Evolutionary conservation across 2,113 vertebrate species (phyloP).

Genomic region (Silurus asotus): DNA sequence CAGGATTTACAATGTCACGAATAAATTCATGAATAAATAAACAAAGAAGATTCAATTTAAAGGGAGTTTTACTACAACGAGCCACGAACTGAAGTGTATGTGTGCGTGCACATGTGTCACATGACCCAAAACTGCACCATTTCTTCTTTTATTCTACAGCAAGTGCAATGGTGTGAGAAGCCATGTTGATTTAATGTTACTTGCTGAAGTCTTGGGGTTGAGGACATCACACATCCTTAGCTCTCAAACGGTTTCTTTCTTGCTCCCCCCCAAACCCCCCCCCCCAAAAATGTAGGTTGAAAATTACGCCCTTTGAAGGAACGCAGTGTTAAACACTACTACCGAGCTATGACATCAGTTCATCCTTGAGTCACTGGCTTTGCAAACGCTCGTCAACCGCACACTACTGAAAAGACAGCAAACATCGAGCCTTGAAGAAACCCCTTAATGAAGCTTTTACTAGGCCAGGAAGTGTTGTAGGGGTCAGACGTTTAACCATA

Average conservation of each 20-base stretch:
- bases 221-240: neutral
- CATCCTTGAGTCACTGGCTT: neutral
- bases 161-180: neutral
- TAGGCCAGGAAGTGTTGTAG: neutral
- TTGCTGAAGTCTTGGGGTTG: neutral
- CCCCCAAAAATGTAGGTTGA: too few relatives aligned
- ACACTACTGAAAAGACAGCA: neutral
- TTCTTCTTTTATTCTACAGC: neutral
- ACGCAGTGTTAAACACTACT: neutral
- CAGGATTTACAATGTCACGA: constrained; percentile 18
- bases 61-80: constrained; percentile 33
- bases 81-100: constrained; percentile 11
- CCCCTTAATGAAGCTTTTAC: neutral
- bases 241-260: neutral
- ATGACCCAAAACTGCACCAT: neutral
- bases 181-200: neutral
- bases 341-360: neutral
- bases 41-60: constrained; percentile 20
- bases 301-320: neutral
- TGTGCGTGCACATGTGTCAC: neutral
- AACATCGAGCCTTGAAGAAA: neutral
- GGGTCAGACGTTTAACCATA: neutral
- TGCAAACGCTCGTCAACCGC: neutral
- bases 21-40: constrained; percentile 30
- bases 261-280: too few relatives aligned